Evolutionary conservation across 2,888 invertebrate species (phyloP), one percentile per base, ranked within the genome.

Genomic region (Melieria picta): DNA sequence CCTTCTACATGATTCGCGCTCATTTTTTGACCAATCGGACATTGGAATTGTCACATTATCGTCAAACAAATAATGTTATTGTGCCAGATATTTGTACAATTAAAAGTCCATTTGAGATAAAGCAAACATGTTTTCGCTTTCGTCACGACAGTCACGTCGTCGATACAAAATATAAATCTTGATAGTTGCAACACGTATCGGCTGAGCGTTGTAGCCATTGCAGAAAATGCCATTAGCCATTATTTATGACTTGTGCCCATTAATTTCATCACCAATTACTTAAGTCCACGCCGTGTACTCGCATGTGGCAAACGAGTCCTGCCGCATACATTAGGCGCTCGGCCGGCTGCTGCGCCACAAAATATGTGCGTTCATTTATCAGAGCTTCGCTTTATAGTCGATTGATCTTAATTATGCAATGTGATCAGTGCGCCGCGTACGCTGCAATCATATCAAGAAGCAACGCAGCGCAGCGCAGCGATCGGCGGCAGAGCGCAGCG

Each of bases 261-360:
- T 80, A 81, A 78, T 80, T 80, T 78, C 80, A 81, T 78, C 78
- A 79, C 78, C 79, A 80, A 80, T 80, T 80, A 79, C 77, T 76
- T 60, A 73, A 74, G 72, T 72, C 64, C 69, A 56, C 30, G 13
- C 52, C 30, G 30, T 30, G 30, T 30, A 30, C 30, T 30, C 30
- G 30, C 60, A 61, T 16, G 60, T 52, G 56, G 52, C 42, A 58
- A 68, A 45, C 46, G 30, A 30, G 47, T 50, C 48, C 60, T 67
- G 66, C 58, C 60, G 60, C 67, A 66, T 66, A 62, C 57, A 47
- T 52, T 30, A 62, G 61, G 62, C 47, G 50, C 16, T 48, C 55
- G 42, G 52, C 69, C 52, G 55, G 46, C 13, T 62, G 62, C 45
- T 69, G 63, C 46, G 11, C 72, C 50, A 45, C 73, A 73, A 73